Percentiles rank a stretch among this genome's conserved stretches.
Evolutionary conservation across 2,888 invertebrate species (phyloP).

Genomic region (Phaonia tiefii): DNA sequence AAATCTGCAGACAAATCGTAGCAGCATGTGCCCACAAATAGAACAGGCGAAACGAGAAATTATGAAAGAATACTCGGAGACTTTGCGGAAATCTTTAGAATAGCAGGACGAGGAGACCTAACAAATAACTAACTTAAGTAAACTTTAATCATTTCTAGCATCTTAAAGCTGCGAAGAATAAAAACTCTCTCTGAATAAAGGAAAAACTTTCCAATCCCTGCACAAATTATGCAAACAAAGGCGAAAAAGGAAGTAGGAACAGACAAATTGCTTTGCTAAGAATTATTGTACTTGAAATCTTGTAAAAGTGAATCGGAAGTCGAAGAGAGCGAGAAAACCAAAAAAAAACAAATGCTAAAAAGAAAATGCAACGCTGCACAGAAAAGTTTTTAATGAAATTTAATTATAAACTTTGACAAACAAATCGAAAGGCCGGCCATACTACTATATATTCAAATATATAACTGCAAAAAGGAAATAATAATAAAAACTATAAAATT

Average conservation of each 20-base stretch:
- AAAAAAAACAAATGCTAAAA: not conserved
- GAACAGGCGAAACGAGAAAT: not conserved
- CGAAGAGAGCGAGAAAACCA: conserved; percentile 3
- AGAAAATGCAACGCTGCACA: conserved; percentile 34
- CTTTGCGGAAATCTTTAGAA: not conserved
- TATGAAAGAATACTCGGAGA: not conserved
- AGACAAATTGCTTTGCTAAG: conserved; percentile 63
- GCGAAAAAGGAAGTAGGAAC: conserved; percentile 44
- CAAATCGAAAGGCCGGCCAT: conserved; percentile 63
- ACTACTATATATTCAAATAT: conserved; percentile 62
- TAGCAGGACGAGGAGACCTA: conserved; percentile 21
- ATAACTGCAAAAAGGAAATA: too few species aligned
- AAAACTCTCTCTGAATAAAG: not conserved
- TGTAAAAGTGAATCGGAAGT: too few species aligned
- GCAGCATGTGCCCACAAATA: not conserved
- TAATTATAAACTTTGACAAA: conserved; percentile 67
- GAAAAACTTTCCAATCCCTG: conserved; percentile 16
- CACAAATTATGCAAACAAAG: not conserved
- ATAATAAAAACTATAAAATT: too few species aligned
- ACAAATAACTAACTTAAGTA: conserved; percentile 62
- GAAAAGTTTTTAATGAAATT: conserved; percentile 66
- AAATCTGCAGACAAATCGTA: not conserved
- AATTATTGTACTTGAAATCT: conserved; percentile 11
- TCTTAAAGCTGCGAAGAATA: not conserved
- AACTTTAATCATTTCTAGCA: conserved; percentile 63